Base-by-base conservation (phyloP, 2,797 vertebrate genomes). In the Acanthiza pusilla region DNA sequence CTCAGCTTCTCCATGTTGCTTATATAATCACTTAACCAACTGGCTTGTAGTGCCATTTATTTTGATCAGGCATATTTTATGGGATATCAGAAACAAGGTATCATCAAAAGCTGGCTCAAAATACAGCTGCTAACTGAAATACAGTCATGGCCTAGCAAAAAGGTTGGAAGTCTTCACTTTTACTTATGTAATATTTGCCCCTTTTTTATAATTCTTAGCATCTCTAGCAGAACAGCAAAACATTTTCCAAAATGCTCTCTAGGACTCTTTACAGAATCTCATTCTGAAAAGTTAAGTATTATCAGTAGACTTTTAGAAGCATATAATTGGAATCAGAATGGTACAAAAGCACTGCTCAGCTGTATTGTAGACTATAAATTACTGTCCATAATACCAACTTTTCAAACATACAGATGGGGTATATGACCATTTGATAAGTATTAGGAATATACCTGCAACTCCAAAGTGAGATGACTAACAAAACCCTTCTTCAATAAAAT, bases 401-500 rank as follows among this genome's bases (percentile, higher is more conserved):
- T 67, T 81, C 45, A 76, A 94, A 96, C 34, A 68, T 51, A 85
- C 3, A 53, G 34, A 77, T 43, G 45, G 13, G 38, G n/a, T 66
- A 76, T 42, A 89, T 66, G 55, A 43, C 77, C 84, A 93, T 88
- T 94, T 90, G 45, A 92, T 89, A 84, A 85, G 40, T 85, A 94
- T 79, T 84, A 97, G 93, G 91, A 97, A 98, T 96, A 94, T 97
- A 98, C 97, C 93, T 82, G 95, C 97, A 96, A 95, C 75, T 97
- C 97, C 96, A 97, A 97, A 97, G 94, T 96, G 96, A 97, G 95
- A 96, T 97, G 96, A 98, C 97, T 98, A 98, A 98, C 96, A 97
- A 98, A 97, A 97, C 88, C 96, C 97, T 97, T 98, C 96, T 98
- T 97, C 97, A 98, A 96, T 97, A 98, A 98, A 98, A 98, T 84